Evolutionary conservation across 1,140 invertebrate genomes (phyloP).

Genomic region (Drosophila baimaii): DNA sequence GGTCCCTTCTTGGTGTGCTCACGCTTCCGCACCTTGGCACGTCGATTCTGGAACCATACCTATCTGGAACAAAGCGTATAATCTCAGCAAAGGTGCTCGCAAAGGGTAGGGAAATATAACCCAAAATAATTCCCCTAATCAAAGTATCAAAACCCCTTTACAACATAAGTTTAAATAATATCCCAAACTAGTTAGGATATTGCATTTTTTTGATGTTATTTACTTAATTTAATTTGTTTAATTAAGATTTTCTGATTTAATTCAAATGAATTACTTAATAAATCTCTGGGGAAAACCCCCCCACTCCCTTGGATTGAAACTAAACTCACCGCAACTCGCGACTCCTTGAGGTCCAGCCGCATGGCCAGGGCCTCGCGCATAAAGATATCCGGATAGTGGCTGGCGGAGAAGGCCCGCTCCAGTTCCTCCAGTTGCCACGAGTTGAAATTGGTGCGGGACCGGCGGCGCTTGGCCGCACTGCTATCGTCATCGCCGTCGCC

Average conservation of each 20-base stretch:
- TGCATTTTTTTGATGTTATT: neutral
- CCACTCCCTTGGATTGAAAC: constrained; percentile 39
- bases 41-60: constrained; percentile 99
- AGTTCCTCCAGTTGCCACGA: constrained; percentile 99
- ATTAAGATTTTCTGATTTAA: no score
- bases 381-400: constrained; percentile 99
- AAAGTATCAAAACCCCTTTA: no score
- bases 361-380: constrained; percentile 98
- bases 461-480: constrained; percentile 88
- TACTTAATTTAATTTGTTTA: neutral
- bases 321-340: constrained; percentile 97
- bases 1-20: constrained; percentile 99
- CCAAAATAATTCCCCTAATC: no score
- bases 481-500: constrained; percentile 84
- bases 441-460: constrained; percentile 99
- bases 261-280: neutral
- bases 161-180: no score
- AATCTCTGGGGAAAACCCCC: neutral
- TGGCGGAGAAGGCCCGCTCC: constrained; percentile 97
- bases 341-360: constrained; percentile 98
- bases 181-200: no score
- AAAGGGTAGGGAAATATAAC: neutral
- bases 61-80: constrained; percentile 86
- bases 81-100: constrained; percentile 78
- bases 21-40: constrained; percentile 99